phyloP scores from a whole-genome alignment of 2,888 invertebrate genomes.

The Cryptocephalus moraei region DNA sequence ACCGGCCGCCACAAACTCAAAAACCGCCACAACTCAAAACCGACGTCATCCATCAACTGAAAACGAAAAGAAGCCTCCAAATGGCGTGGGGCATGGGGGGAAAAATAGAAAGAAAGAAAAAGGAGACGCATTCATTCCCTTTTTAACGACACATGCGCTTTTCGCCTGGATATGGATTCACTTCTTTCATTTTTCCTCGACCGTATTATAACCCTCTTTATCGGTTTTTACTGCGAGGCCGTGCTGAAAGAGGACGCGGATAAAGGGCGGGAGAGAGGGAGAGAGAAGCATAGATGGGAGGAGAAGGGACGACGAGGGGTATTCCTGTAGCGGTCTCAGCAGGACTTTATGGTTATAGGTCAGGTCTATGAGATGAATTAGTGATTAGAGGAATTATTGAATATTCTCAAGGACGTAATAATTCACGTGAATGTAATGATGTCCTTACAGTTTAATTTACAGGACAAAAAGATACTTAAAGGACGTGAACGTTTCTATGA shows the following conservation, averaged over 20 bases:
- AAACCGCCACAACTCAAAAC: no score
- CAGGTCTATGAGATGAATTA: not conserved
- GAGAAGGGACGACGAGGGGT: not conserved
- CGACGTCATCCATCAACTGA: slow-evolving; percentile 21
- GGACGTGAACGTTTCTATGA: no score
- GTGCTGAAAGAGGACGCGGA: not conserved
- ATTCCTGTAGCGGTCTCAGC: slow-evolving; percentile 1
- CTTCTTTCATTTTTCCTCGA: slow-evolving; percentile 27
- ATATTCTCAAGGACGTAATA: no score
- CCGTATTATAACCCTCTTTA: slow-evolving; percentile 13
- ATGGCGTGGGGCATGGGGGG: slow-evolving; percentile 7
- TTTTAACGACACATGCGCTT: slow-evolving; percentile 24
- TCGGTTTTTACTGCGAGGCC: slow-evolving; percentile 10
- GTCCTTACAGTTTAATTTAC: no score
- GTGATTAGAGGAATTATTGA: not conserved
- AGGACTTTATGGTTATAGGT: slow-evolving; percentile 2
- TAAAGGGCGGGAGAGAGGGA: slow-evolving; percentile 3
- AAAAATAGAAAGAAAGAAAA: slow-evolving; percentile 16
- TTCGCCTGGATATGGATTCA: slow-evolving; percentile 16
- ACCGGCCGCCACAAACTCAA: no score
- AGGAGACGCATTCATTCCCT: slow-evolving; percentile 9
- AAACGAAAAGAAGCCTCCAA: slow-evolving; percentile 14
- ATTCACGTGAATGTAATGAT: no score
- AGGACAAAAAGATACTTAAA: no score
- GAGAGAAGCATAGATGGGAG: slow-evolving; percentile 1